These are phyloP conservation scores for Noturus placidus DNA, from an alignment of 2,113 vertebrate species.

Conservation along the genomic window DNA sequence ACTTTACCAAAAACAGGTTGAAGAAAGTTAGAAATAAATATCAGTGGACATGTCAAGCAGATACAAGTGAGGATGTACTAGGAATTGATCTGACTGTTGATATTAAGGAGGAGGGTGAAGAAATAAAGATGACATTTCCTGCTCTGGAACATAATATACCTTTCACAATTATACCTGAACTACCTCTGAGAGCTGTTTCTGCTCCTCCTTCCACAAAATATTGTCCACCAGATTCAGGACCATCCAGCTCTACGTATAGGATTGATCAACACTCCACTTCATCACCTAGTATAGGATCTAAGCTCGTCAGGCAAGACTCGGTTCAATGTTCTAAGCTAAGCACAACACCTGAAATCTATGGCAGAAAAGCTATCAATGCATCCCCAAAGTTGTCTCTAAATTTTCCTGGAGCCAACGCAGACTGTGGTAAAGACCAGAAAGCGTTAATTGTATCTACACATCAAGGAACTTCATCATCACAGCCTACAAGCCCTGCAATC, in stretches of 20 bases:
- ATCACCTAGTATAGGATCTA: slow-evolving; percentile 11
- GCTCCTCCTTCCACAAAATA: slow-evolving; percentile 33
- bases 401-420: slow-evolving; percentile 22
- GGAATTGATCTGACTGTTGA: slow-evolving; percentile 66
- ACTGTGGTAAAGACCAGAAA: slow-evolving; percentile 21
- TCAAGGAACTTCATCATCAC: slow-evolving; percentile 1
- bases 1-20: slow-evolving; percentile 69
- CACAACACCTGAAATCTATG: slow-evolving; percentile 58
- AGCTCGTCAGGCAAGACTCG: slow-evolving; percentile 1
- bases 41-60: slow-evolving; percentile 9
- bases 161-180: slow-evolving; percentile 25
- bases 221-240: slow-evolving; percentile 42
- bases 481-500: background rate
- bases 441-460: background rate
- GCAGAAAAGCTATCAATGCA: slow-evolving; percentile 68
- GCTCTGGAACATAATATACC: slow-evolving; percentile 19
- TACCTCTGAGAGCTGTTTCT: slow-evolving; percentile 18
- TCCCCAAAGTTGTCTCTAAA: slow-evolving; percentile 43
- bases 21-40: slow-evolving; percentile 62
- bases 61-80: background rate
- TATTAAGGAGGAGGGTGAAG: slow-evolving; percentile 54
- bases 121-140: slow-evolving; percentile 50
- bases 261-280: background rate
- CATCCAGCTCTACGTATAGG: slow-evolving; percentile 15
- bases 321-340: slow-evolving; percentile 51